Conservation (phyloP, 1,140 invertebrate species). For the Teleopsis dalmanni region DNA sequence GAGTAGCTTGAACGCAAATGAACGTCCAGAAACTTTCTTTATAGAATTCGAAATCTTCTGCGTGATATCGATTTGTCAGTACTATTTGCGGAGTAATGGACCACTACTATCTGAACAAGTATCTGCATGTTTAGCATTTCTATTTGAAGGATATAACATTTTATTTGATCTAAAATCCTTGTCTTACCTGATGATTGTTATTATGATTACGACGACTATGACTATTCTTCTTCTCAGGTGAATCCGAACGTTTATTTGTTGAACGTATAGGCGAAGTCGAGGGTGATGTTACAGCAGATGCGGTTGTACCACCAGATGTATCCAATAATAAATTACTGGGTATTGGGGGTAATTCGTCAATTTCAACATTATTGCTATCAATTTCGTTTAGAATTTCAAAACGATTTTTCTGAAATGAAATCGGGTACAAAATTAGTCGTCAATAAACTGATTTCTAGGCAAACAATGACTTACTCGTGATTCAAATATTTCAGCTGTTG, state of each 20-base stretch:
- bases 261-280: neutral
- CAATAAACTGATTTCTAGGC: neutral
- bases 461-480: neutral
- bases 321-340: constrained; percentile 10
- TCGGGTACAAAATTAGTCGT: neutral
- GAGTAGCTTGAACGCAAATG: too few relatives aligned
- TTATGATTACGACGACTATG: constrained; percentile 12
- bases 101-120: too few relatives aligned
- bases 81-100: too few relatives aligned
- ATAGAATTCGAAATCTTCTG: too few relatives aligned
- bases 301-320: constrained; percentile 13
- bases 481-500: constrained; percentile 11
- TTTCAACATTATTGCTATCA: constrained; percentile 9
- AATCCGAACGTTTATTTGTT: neutral
- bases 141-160: too few relatives aligned
- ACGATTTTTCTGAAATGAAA: constrained; percentile 10
- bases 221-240: constrained; percentile 7
- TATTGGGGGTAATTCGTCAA: constrained; percentile 11
- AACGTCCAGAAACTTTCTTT: too few relatives aligned
- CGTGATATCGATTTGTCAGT: too few relatives aligned
- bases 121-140: too few relatives aligned
- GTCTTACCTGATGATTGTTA: constrained; percentile 16
- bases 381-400: constrained; percentile 10
- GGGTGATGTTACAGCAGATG: constrained; percentile 5
- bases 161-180: too few relatives aligned